Conservation (phyloP, 2,888 invertebrate genomes). For the Mongoloraphidia duomilia region DNA sequence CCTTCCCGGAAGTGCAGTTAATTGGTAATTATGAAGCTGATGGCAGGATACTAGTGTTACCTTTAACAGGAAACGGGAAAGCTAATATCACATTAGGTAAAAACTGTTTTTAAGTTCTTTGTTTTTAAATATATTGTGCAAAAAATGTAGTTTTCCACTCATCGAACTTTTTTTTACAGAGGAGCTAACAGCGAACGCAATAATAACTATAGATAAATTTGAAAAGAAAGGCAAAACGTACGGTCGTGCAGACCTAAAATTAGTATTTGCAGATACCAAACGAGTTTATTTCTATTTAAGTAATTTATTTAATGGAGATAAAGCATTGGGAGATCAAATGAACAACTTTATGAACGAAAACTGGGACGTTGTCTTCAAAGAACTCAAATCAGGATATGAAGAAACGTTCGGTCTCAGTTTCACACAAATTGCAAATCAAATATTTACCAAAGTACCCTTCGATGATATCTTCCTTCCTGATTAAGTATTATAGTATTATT, state of each 20-base stretch:
- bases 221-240: constrained; percentile 40
- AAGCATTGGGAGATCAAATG: constrained; percentile 45
- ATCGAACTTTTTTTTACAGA: too few relatives aligned
- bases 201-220: constrained; percentile 30
- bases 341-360: constrained; percentile 51
- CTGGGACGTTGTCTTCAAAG: constrained; percentile 48
- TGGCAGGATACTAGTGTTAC: constrained; percentile 9
- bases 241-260: constrained; percentile 43
- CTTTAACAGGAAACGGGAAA: constrained; percentile 8
- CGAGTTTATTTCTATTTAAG: constrained; percentile 40
- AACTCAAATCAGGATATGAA: constrained; percentile 47
- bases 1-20: constrained; percentile 6
- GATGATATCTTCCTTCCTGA: constrained; percentile 40
- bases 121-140: too few relatives aligned
- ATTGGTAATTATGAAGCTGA: constrained; percentile 7
- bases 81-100: constrained; percentile 8
- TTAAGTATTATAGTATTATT: constrained; percentile 2
- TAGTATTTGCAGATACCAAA: constrained; percentile 38
- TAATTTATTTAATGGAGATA: constrained; percentile 50
- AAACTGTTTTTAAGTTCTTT: too few relatives aligned
- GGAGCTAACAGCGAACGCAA: too few relatives aligned
- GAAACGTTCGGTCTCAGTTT: constrained; percentile 46
- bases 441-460: constrained; percentile 49
- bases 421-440: constrained; percentile 42
- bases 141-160: too few relatives aligned